These are phyloP conservation scores for Karalla daura DNA, from an alignment of 2,797 vertebrate genomes.

Conservation along the genomic window DNA sequence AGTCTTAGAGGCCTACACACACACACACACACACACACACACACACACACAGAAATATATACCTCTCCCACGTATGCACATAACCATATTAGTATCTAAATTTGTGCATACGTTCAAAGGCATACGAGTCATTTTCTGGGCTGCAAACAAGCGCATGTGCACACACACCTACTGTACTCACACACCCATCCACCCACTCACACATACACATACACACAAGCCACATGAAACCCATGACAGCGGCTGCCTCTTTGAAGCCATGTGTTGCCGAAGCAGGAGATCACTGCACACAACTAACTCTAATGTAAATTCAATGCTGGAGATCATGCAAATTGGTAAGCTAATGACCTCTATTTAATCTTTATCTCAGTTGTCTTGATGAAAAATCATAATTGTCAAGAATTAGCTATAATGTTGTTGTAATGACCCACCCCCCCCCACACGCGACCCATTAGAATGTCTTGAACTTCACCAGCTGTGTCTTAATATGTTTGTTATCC, in stretches of 20 bases:
- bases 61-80: neutral
- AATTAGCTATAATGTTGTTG: neutral
- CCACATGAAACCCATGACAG: neutral
- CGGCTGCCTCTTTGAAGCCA: neutral
- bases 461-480: neutral
- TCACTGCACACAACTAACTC: neutral
- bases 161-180: neutral
- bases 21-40: neutral
- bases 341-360: constrained; percentile 30
- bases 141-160: neutral
- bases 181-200: too few relatives aligned
- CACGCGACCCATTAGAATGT: neutral
- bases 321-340: constrained; percentile 26
- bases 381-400: constrained; percentile 18
- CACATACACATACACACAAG: neutral
- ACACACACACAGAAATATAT: neutral
- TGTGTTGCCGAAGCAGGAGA: constrained; percentile 3
- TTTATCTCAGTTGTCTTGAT: constrained; percentile 13
- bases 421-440: too few relatives aligned
- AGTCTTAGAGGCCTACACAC: constrained; percentile 25
- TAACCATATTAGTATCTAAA: neutral
- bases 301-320: constrained; percentile 18
- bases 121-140: neutral
- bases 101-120: constrained; percentile 3
- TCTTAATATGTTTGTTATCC: neutral